Evolutionary conservation across 2,113 vertebrate genomes (phyloP).

Genomic region (Notiomystis cincta): DNA sequence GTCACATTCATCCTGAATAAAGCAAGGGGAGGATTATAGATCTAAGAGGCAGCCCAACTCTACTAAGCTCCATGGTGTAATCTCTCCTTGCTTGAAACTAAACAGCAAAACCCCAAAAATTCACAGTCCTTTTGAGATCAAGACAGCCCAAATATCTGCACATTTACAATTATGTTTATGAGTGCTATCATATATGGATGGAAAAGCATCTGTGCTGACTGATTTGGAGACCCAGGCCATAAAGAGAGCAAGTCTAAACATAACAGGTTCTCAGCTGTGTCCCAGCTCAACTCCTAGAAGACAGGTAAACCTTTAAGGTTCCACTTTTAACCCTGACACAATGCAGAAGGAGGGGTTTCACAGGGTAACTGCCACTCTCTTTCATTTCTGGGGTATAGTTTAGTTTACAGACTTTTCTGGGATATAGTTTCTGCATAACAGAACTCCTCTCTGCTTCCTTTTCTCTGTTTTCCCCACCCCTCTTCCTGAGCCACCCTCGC

Average conservation of each 20-base stretch:
- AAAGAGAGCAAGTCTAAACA: background rate
- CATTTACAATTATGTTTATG: background rate
- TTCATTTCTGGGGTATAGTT: background rate
- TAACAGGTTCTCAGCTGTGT: background rate
- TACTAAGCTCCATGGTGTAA: background rate
- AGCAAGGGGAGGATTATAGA: background rate
- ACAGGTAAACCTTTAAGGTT: background rate
- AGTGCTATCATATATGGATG: background rate
- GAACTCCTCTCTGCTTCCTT: background rate
- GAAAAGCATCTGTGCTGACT: background rate
- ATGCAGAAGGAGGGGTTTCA: background rate
- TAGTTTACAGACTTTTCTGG: background rate
- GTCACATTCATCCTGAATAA: background rate
- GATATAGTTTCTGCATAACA: background rate
- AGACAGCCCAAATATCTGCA: background rate
- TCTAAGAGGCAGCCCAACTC: background rate
- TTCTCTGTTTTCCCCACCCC: background rate
- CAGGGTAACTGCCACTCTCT: background rate
- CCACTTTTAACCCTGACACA: background rate
- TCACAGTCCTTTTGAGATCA: background rate
- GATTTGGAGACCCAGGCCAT: background rate
- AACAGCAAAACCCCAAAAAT: background rate
- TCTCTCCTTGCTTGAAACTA: background rate
- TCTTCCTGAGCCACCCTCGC: background rate
- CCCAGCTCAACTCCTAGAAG: background rate